A percentile compares a stretch with the other conserved stretches of the same genome.
Evolutionary conservation across 2,113 vertebrate species (phyloP).

Genomic region (Salvelinus sp.): DNA sequence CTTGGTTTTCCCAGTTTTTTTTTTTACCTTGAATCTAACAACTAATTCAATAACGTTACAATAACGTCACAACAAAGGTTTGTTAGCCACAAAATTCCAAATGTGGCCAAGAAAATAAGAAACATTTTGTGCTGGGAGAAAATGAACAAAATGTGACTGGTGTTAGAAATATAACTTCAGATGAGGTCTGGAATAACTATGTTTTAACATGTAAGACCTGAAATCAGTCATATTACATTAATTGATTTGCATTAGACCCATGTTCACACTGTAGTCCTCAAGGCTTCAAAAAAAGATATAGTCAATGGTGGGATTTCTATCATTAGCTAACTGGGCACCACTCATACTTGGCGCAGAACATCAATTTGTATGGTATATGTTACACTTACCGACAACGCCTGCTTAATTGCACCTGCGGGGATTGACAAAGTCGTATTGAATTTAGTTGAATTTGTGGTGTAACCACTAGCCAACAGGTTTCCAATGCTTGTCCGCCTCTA

Average conservation of each 20-base stretch:
- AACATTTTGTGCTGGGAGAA: not conserved
- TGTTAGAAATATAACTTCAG: not conserved
- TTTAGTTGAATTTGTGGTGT: not conserved
- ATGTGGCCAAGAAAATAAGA: not conserved
- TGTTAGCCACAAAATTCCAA: not conserved
- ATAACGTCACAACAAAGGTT: no score
- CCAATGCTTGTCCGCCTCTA: not conserved
- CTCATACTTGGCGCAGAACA: no score
- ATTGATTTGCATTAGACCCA: not conserved
- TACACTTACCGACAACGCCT: not conserved
- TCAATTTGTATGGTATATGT: not conserved
- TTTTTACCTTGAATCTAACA: no score
- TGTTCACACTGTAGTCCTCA: not conserved
- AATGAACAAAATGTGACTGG: not conserved
- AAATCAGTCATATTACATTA: not conserved
- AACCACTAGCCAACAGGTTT: not conserved
- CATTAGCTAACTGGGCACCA: no score
- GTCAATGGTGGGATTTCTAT: not conserved
- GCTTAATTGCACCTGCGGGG: no score
- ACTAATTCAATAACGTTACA: no score
- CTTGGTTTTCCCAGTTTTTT: not conserved
- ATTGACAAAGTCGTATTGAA: not conserved
- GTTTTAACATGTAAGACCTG: not conserved
- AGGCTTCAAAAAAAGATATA: not conserved
- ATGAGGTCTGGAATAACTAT: not conserved